phyloP scores from a whole-genome alignment of 2,113 vertebrate genomes.

The rat (Rattus norvegicus) region DNA sequence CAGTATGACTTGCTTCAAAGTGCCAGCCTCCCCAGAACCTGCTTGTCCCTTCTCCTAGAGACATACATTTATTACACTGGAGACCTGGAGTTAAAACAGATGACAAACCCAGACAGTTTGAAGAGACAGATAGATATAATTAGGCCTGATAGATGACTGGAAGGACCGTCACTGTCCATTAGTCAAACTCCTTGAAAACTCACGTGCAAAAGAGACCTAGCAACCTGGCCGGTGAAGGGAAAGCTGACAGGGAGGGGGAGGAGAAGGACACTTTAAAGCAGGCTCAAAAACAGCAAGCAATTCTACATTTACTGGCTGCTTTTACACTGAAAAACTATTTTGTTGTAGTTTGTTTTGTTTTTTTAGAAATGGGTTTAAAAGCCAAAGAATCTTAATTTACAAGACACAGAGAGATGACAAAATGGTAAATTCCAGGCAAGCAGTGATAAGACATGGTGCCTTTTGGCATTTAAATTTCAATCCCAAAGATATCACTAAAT shows the following conservation, averaged over 20 bases:
- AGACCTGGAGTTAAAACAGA: background rate
- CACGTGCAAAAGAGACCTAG: background rate
- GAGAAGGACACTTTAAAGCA: rapidly evolving
- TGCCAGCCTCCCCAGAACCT: rapidly evolving
- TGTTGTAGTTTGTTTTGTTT: background rate
- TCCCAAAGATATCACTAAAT: background rate
- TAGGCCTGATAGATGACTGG: background rate
- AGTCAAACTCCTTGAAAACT: background rate
- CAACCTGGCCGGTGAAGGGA: background rate
- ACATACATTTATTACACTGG: background rate
- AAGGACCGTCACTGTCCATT: background rate
- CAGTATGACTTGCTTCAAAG: background rate
- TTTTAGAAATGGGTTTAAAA: background rate
- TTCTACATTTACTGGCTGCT: background rate
- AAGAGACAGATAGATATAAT: background rate
- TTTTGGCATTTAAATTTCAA: background rate
- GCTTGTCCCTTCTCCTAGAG: background rate
- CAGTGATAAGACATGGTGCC: background rate
- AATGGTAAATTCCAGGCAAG: background rate
- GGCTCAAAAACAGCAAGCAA: background rate
- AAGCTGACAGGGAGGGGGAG: background rate
- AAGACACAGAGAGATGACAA: background rate
- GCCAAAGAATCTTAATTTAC: background rate
- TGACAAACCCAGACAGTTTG: background rate
- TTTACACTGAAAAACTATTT: background rate